Evolutionary conservation across 2,113 vertebrate genomes (phyloP).

Genomic region (Tichodroma muraria): DNA sequence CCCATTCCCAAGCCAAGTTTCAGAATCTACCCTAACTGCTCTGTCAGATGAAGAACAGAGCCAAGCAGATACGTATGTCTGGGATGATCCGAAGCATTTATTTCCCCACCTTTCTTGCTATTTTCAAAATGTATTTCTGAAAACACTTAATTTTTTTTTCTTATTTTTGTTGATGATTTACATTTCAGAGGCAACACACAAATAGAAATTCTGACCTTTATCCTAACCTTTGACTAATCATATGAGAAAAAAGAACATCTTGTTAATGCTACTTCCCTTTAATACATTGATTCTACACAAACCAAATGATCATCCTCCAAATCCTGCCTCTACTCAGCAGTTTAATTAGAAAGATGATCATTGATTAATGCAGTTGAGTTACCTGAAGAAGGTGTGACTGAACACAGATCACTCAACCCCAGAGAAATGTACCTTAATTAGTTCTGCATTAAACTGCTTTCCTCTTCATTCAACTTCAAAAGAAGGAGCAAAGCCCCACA

Average conservation of each 20-base stretch:
- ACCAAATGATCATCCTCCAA: neutral
- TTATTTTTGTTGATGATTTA: neutral
- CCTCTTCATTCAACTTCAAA: neutral
- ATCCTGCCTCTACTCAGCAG: neutral
- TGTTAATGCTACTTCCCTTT: neutral
- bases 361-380: constrained; percentile 13
- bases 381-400: neutral
- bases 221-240: neutral
- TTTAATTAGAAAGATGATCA: constrained; percentile 16
- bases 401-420: neutral
- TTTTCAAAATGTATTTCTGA: neutral
- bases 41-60: neutral
- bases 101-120: neutral
- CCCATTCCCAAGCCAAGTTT: neutral
- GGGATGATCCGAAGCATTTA: neutral
- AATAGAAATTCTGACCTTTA: neutral
- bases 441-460: neutral
- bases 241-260: neutral
- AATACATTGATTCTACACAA: neutral
- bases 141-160: neutral
- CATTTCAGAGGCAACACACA: neutral
- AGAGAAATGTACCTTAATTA: neutral
- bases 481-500: neutral
- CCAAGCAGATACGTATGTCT: neutral
- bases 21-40: neutral